Evolutionary conservation across 2,888 invertebrate species (phyloP).

Genomic region (Campopleginae sp.): DNA sequence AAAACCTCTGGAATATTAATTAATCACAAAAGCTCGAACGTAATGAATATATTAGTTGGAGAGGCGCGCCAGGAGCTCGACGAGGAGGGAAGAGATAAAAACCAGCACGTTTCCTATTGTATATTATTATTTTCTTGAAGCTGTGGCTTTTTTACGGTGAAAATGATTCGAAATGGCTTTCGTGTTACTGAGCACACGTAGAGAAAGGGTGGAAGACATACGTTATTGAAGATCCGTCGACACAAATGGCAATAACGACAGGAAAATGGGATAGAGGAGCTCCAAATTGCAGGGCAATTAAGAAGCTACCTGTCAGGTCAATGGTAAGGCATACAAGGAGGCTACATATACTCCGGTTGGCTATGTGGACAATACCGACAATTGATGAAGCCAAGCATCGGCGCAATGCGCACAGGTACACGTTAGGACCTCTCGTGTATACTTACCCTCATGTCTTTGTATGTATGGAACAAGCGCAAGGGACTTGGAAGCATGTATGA

Average conservation of each 20-base stretch:
- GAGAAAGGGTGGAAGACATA: background rate
- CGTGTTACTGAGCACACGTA: background rate
- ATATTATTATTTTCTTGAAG: too few species aligned
- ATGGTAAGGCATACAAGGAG: conserved; percentile 54
- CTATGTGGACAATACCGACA: conserved; percentile 32
- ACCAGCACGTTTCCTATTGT: too few species aligned
- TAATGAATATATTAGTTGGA: too few species aligned
- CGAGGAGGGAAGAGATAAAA: too few species aligned
- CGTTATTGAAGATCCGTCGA: conserved; percentile 39
- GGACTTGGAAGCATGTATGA: conserved; percentile 25
- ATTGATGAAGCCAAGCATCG: conserved; percentile 47
- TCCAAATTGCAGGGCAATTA: conserved; percentile 67
- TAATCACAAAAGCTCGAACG: too few species aligned
- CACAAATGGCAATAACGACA: conserved; percentile 65
- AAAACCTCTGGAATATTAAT: too few species aligned
- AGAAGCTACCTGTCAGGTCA: conserved; percentile 64
- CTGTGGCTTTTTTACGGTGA: too few species aligned
- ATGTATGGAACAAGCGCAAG: conserved; percentile 33
- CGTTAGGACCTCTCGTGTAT: background rate
- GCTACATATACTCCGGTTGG: conserved; percentile 29
- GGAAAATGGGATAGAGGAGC: conserved; percentile 43
- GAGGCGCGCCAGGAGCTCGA: too few species aligned
- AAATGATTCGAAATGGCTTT: too few species aligned
- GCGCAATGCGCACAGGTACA: conserved; percentile 8
- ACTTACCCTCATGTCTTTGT: background rate